Evolutionary conservation across 2,888 invertebrate genomes (phyloP).

Genomic region (Zootermopsis nevadensis): DNA sequence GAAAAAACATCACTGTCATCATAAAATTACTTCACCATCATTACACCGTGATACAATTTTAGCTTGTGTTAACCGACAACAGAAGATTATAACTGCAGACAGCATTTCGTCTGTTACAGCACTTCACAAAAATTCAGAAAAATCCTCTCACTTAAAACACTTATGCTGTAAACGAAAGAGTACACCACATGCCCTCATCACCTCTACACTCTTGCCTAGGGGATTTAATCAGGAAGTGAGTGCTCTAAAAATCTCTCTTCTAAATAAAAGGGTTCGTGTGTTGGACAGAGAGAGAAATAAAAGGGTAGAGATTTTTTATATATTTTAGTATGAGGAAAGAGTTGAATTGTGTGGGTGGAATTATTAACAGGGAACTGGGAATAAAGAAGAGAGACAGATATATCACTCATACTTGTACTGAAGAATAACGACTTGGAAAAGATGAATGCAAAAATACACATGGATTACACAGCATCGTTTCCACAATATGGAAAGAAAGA

Average conservation of each 20-base stretch:
- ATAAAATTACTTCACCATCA: too few relatives aligned
- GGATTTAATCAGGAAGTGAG: constrained; percentile 43
- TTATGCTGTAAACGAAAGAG: constrained; percentile 13
- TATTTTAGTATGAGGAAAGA: constrained; percentile 33
- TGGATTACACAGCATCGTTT: too few relatives aligned
- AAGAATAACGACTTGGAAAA: neutral
- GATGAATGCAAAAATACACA: too few relatives aligned
- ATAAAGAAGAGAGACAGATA: neutral
- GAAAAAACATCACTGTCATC: too few relatives aligned
- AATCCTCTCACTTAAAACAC: constrained; percentile 7
- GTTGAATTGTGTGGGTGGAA: constrained; percentile 40
- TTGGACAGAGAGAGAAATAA: constrained; percentile 28
- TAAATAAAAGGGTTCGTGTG: constrained; percentile 39
- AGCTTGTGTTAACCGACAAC: too few relatives aligned
- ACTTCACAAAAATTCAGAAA: neutral
- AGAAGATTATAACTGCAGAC: too few relatives aligned
- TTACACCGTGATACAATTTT: too few relatives aligned
- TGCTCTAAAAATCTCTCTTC: constrained; percentile 38
- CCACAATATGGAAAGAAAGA: too few relatives aligned
- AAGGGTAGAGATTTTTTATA: constrained; percentile 40
- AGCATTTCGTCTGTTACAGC: neutral
- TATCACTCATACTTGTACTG: neutral
- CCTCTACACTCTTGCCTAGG: constrained; percentile 38
- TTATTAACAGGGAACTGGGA: constrained; percentile 35
- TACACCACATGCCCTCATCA: constrained; percentile 20